Evolutionary conservation across 1,140 invertebrate species (phyloP), one percentile per base, ranked within the genome.

Genomic region (Acromyrmex echinatior): DNA sequence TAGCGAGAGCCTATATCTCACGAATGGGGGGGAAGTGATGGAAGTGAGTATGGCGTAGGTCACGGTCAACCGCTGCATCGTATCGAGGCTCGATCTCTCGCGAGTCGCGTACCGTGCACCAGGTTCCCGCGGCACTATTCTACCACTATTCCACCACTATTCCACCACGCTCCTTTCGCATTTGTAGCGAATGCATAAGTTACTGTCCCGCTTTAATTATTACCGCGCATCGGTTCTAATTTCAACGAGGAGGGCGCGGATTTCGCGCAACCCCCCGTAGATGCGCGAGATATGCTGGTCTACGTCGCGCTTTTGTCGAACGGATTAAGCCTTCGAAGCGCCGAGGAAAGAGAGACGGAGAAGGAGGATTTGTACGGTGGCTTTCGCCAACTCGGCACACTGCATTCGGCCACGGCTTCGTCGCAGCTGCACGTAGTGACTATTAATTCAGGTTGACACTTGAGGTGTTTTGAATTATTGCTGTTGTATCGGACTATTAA

Each of bases 371-470:
- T 77, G 85, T 77, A 73, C 62, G 70, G 18, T 70, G 56, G 68
- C 56, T 73, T 45, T 80, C 56, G 71, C 78, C 81, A 84, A 31
- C 79, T 86, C 39, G 49, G 49, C 25, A 35, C 39, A 35, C 14
- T 28, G 68, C 62, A 35, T 87, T 84, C 49, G 78, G 73, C 68
- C 70, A 16, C 63, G 78, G 60, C 71, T 74, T 21, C 79, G 89
- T 80, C 86, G 60, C 63, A 73, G 89, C 87, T 78, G 68, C 51
- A 65, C 49, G n/a, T 71, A 51, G 60, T 58, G 49, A 87, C 89
- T 91, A 91, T 91, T 88, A 91, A 91, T 91, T 88, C 73, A 85
- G 68, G 87, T 91, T 91, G 90, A 91, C 90, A 88, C 66, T 88
- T 91, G 53, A 86, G 87, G 82, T 91, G 89, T 88, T 79, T 88